Base-by-base conservation (phyloP, 2,797 vertebrate genomes). In the Momotus momota region DNA sequence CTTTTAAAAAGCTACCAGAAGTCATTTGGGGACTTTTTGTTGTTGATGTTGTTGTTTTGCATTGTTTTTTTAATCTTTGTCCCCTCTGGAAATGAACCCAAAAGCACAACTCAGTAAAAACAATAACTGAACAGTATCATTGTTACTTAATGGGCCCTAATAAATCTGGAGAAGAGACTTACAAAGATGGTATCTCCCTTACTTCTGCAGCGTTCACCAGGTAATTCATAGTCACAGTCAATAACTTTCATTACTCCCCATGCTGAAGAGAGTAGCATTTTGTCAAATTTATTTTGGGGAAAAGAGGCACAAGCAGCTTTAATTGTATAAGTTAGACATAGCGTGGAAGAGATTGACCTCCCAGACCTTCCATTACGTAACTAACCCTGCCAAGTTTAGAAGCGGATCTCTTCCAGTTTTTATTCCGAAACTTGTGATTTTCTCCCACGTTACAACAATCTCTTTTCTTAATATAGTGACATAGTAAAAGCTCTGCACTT, bases 301-400 rank as follows among this genome's bases (percentile, higher is more conserved):
- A 88, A 90, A 72, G 57, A 92, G 49, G 38, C 0, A 0, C 73
- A 90, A 93, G 35, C 11, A 64, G 12, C 13, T 77, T 91, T 79
- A 69, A 84, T 90, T 79, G 65, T 6, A 66, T 2, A 55, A 71
- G 65, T 80, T 79, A 82, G 88, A 77, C n/a, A 2, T 17, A 93
- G 73, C 75, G 84, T 26, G 78, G 81, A 94, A 64, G 33, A 72
- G 62, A 79, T 9, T 89, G 87, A 94, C 85, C 51, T 92, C 38
- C 41, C 79, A 89, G 80, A 45, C 87, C 55, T 77, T 25, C 57
- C 81, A 72, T 57, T 88, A 48, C 29, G 26, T 23, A 88, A 61
- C 55, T 70, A 79, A 70, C 31, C 35, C 41, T 64, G 77, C 78
- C 82, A 90, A 93, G 61, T 75, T 91, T 38, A 77, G 62, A 85